Conservation (phyloP, 2,888 invertebrate genomes). For the Dasysyrphus tricinctus region DNA sequence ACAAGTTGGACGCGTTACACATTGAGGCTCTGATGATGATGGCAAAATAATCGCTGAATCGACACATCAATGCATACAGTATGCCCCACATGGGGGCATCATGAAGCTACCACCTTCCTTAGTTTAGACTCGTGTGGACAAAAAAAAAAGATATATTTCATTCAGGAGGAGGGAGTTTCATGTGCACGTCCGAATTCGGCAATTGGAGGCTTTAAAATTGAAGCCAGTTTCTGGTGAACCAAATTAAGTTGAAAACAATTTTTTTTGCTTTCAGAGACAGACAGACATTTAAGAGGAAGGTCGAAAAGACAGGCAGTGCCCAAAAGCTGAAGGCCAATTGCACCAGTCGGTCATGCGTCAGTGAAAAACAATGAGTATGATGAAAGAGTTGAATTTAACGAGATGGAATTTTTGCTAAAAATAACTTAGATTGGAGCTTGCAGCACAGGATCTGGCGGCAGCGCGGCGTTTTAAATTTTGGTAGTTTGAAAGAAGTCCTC, state of each 20-base stretch:
- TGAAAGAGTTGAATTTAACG: slow-evolving; percentile 37
- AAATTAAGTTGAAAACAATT: slow-evolving; percentile 26
- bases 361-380: slow-evolving; percentile 29
- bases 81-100: slow-evolving; percentile 28
- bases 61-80: slow-evolving; percentile 42
- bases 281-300: slow-evolving; percentile 24
- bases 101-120: slow-evolving; percentile 29
- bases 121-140: neutral
- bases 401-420: slow-evolving; percentile 16
- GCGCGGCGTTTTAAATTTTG: neutral
- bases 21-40: slow-evolving; percentile 45
- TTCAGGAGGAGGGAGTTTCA: slow-evolving; percentile 7
- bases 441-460: neutral
- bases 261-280: slow-evolving; percentile 18
- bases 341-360: slow-evolving; percentile 5
- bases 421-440: neutral
- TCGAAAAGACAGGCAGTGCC: slow-evolving; percentile 28
- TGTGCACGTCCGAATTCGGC: slow-evolving; percentile 31
- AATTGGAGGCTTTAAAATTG: neutral
- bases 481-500: neutral
- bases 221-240: slow-evolving; percentile 5
- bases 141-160: neutral
- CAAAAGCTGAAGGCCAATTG: slow-evolving; percentile 41
- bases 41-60: slow-evolving; percentile 56
- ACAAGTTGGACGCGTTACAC: slow-evolving; percentile 25